Base-by-base conservation (phyloP, 2,888 invertebrate genomes). In the Melieria crassipennis region DNA sequence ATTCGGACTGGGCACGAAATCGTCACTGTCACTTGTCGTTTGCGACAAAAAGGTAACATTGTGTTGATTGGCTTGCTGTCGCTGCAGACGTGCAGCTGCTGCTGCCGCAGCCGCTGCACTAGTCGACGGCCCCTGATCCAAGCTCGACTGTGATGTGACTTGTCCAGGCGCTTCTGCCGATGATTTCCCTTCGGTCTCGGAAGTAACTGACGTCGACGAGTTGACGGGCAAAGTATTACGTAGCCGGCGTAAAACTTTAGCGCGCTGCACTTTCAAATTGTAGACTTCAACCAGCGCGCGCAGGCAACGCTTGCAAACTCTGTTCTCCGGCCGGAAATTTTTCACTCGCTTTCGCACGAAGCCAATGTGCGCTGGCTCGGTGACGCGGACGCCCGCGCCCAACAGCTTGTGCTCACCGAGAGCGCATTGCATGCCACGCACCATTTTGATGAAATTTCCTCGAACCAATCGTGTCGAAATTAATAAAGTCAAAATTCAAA, bases 1-100 rank as follows among this genome's bases (percentile, higher is more conserved):
- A 65, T 70, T 70, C 10, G 70, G 65, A 70, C 70, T 70, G 7
- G 65, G 65, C 6, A 9, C 70, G 45, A 58, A 62, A 4, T 69
- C 69, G 7, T 69, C 56, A 11, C 62, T 62, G 46, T 62, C 56
- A 56, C 55, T n/a, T 30, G 13, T 16, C 4, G 45, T 65, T 58
- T 11, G 42, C 66, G 10, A 43, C 60, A 10, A 50, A 48, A 60
- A 45, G 55, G 3, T 13, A 11, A 3, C 0, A 2, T 3, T 7
- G 46, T 4, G n/a, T 43, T 11, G 13, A 2, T 6, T 5, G n/a
- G 11, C 9, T 7, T 55, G 7, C 9, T 55, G 55, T 7, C 45
- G 16, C 42, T 43, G 10, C 52, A 10, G 57, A 56, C 70, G 64
- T 30, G 57, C n/a, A 3, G 65, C 65, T 16, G 62, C 30, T 46